Evolutionary conservation across 2,113 vertebrate species (phyloP).

Genomic region (Poecile atricapillus): DNA sequence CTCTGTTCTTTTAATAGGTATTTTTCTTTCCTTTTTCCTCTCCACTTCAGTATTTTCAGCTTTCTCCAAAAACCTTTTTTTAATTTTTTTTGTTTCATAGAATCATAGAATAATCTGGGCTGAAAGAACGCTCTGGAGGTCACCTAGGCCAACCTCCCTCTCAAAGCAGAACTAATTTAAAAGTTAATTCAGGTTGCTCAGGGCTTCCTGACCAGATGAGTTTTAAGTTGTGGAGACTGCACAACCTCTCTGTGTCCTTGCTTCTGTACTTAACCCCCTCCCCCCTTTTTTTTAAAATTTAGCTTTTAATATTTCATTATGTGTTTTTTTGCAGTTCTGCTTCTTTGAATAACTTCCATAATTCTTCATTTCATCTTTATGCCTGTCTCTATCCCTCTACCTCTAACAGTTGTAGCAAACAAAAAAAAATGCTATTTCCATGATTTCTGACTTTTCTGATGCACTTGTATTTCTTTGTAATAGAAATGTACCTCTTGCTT

Average conservation of each 20-base stretch:
- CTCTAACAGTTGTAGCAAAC: neutral
- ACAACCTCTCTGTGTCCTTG: neutral
- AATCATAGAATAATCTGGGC: neutral
- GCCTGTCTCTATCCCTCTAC: neutral
- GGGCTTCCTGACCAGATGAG: neutral
- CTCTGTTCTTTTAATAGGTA: neutral
- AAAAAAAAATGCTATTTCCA: neutral
- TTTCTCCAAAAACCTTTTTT: neutral
- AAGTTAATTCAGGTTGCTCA: neutral
- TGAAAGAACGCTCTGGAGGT: neutral
- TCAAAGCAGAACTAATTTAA: neutral
- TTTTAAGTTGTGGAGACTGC: neutral
- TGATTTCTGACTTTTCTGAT: neutral
- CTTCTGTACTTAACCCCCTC: accelerated
- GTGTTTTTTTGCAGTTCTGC: neutral
- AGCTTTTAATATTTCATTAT: neutral
- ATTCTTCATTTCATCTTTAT: neutral
- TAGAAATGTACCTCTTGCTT: neutral
- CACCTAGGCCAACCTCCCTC: neutral
- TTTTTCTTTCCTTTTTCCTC: neutral
- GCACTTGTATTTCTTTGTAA: neutral
- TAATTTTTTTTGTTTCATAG: neutral
- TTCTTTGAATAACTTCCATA: neutral
- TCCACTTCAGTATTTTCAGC: neutral
- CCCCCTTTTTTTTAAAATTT: accelerated